Conservation (phyloP, 2,797 vertebrate species). For the Mycteria americana region DNA sequence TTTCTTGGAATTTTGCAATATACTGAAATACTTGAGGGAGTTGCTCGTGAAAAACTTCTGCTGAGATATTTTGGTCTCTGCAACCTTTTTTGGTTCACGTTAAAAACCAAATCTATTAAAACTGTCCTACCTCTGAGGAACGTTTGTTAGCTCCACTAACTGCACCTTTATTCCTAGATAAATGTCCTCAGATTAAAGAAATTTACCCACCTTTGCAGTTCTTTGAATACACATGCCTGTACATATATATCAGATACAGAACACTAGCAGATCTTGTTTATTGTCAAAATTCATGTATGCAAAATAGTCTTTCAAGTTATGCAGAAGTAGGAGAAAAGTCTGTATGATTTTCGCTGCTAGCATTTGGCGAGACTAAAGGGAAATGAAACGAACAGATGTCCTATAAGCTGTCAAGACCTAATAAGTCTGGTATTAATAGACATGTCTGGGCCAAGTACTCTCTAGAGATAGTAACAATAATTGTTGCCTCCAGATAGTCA, state of each 20-base stretch:
- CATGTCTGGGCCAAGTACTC: slow-evolving; percentile 67
- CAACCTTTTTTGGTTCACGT: not conserved
- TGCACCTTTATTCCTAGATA: not conserved
- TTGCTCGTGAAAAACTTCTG: not conserved
- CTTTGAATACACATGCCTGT: not conserved
- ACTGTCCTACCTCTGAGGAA: not conserved
- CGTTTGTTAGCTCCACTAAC: not conserved
- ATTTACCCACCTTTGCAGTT: not conserved
- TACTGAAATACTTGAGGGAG: not conserved
- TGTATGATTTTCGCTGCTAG: slow-evolving; percentile 31
- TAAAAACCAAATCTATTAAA: not conserved
- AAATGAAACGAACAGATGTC: slow-evolving; percentile 61
- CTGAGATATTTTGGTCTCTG: not conserved
- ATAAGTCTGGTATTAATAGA: slow-evolving; percentile 72
- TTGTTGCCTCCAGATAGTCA: slow-evolving; percentile 57
- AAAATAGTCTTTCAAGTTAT: slow-evolving; percentile 10
- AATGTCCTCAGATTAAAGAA: slow-evolving; percentile 19
- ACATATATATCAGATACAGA: not conserved
- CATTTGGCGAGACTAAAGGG: slow-evolving; percentile 56
- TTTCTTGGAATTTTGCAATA: not conserved
- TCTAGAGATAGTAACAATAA: slow-evolving; percentile 66
- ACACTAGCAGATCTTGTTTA: not conserved
- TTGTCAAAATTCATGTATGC: slow-evolving; percentile 14
- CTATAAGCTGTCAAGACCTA: slow-evolving; percentile 67
- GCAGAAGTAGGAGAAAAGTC: not conserved